Percentiles rank a stretch among this genome's conserved stretches.
phyloP scores from a whole-genome alignment of 2,113 vertebrate genomes.

The Heterotis niloticus region DNA sequence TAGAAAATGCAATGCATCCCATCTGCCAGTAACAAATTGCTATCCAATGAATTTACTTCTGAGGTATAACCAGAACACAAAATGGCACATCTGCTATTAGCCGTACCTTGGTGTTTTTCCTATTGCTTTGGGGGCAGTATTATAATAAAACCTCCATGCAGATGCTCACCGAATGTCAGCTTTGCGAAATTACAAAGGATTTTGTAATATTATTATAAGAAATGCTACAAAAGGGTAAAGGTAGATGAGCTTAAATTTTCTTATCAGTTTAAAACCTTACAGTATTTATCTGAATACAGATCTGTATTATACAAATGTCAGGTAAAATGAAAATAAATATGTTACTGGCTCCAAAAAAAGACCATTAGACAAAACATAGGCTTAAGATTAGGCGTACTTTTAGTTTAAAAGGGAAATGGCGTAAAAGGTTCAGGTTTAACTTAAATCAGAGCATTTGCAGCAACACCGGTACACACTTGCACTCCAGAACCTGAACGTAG shows the following conservation, averaged over 20 bases:
- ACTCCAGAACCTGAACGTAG: no score
- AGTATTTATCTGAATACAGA: no score
- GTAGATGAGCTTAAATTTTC: no score
- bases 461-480: no score
- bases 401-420: no score
- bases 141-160: not conserved
- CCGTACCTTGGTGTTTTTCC: constrained; percentile 11
- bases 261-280: no score
- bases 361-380: not conserved
- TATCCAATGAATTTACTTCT: constrained; percentile 12
- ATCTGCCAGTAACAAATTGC: constrained; percentile 16
- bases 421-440: no score
- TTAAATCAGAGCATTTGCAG: no score
- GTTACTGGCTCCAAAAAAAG: not conserved
- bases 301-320: no score
- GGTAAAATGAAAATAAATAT: no score
- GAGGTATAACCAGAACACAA: not conserved
- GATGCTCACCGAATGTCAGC: not conserved
- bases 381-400: not conserved
- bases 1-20: constrained; percentile 1
- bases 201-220: not conserved
- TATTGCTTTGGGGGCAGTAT: constrained; percentile 9
- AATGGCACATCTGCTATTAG: not conserved
- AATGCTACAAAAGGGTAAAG: not conserved
- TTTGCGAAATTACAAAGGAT: not conserved